Evolutionary conservation across 2,888 invertebrate genomes (phyloP).

Genomic region (Brachylomia viminalis): DNA sequence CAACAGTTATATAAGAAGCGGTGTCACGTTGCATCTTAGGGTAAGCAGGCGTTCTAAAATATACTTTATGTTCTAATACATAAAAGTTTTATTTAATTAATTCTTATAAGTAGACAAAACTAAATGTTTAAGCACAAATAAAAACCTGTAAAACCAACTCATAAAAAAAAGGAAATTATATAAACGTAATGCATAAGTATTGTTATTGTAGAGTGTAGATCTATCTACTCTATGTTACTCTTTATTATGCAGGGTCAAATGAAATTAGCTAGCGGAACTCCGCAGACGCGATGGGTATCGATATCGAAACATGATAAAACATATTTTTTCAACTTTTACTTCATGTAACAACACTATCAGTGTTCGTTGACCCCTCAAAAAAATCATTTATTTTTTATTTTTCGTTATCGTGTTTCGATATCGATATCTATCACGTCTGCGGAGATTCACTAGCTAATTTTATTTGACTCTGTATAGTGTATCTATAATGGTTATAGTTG

Average conservation of each 20-base stretch:
- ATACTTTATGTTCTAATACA: background rate
- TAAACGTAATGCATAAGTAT: constrained; percentile 20
- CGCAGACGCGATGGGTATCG: too few species aligned
- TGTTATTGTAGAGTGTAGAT: constrained; percentile 47
- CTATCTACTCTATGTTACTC: constrained; percentile 32
- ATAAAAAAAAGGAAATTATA: background rate
- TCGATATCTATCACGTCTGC: too few species aligned
- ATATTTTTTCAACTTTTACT: too few species aligned
- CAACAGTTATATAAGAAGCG: background rate
- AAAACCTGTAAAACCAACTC: background rate
- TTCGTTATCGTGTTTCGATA: too few species aligned
- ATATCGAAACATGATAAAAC: too few species aligned
- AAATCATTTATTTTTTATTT: too few species aligned
- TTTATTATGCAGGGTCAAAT: too few species aligned
- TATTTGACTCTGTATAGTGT: too few species aligned
- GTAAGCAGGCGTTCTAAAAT: background rate
- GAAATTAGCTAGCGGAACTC: too few species aligned
- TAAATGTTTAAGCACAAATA: constrained; percentile 36
- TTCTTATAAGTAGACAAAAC: constrained; percentile 45
- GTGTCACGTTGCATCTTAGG: background rate
- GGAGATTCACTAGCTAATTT: too few species aligned
- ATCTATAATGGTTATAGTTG: constrained; percentile 24
- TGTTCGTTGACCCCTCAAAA: too few species aligned
- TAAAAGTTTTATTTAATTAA: background rate
- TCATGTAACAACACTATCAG: too few species aligned